Evolutionary conservation across 2,888 invertebrate genomes (phyloP).

Genomic region (Pecten maximus): DNA sequence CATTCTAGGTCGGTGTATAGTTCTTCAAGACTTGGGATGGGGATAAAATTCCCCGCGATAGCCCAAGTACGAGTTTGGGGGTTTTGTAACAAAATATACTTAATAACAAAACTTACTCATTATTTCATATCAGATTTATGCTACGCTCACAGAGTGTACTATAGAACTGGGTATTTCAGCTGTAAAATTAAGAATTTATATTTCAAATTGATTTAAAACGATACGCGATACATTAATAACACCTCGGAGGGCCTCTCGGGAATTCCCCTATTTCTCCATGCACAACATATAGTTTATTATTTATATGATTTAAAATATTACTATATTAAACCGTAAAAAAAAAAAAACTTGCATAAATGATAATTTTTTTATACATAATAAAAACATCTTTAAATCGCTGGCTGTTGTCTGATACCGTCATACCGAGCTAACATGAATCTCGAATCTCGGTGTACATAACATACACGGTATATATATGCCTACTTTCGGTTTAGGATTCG

Average conservation of each 20-base stretch:
- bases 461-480: too few relatives aligned
- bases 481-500: too few relatives aligned
- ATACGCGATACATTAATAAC: background rate
- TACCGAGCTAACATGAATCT: too few relatives aligned
- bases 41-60: background rate
- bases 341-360: too few relatives aligned
- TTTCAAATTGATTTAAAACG: background rate
- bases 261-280: background rate
- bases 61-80: background rate
- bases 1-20: too few relatives aligned
- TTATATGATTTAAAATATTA: too few relatives aligned
- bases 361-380: too few relatives aligned
- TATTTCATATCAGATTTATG: background rate
- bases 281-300: too few relatives aligned
- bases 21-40: background rate
- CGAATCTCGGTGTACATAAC: too few relatives aligned
- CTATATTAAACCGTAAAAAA: too few relatives aligned
- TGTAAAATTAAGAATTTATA: background rate
- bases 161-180: background rate
- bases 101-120: background rate
- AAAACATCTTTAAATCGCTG: too few relatives aligned
- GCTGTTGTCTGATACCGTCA: too few relatives aligned
- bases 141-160: background rate
- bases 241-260: background rate
- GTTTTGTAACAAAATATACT: background rate